Evolutionary conservation across 92 coral and sea anemone genomes (phyloP).

Genomic region (Virgularia gustaviana): DNA sequence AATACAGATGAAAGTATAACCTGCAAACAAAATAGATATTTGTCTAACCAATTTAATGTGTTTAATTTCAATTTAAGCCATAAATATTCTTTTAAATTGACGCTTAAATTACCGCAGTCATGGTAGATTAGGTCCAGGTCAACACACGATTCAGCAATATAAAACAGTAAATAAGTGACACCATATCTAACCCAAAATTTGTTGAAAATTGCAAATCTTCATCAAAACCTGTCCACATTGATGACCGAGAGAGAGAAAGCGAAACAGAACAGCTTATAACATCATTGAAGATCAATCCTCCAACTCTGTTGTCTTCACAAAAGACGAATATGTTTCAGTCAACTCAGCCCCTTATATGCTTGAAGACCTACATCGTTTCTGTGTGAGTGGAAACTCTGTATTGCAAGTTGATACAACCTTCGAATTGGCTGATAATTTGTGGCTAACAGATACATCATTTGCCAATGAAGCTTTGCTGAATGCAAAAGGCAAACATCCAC

Average conservation of each 20-base stretch:
- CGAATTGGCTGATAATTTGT: constrained; percentile 12
- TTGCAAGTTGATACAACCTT: constrained; percentile 26
- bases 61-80: no score
- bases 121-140: no score
- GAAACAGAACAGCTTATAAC: constrained; percentile 28
- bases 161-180: no score
- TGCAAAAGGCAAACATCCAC: constrained; percentile 19
- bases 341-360: constrained; percentile 1
- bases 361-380: constrained; percentile 19
- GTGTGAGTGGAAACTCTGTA: constrained; percentile 26
- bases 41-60: no score
- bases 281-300: constrained; percentile 20
- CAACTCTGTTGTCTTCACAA: no score
- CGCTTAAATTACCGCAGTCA: no score
- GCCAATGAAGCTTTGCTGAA: constrained; percentile 36
- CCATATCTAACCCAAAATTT: constrained; percentile 23
- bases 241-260: constrained; percentile 19
- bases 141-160: no score
- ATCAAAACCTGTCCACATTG: constrained; percentile 8
- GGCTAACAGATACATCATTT: constrained; percentile 28
- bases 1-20: no score
- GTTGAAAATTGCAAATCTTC: constrained; percentile 36
- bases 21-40: no score
- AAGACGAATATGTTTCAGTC: no score
- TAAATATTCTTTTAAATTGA: no score